Evolutionary conservation across 2,113 vertebrate genomes (phyloP).

Genomic region (Malurus melanocephalus): DNA sequence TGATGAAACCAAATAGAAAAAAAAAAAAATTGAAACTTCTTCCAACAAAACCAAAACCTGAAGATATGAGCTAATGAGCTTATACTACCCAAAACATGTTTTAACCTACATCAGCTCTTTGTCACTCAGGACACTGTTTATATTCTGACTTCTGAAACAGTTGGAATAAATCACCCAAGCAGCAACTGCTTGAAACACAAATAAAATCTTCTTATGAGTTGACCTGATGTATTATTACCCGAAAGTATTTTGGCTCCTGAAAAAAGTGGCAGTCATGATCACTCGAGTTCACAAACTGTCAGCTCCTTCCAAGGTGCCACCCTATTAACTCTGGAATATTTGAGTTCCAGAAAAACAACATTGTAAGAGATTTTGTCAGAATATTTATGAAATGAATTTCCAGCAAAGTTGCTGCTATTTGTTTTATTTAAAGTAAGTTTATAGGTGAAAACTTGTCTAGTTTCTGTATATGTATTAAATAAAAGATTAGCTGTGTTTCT

Average conservation of each 20-base stretch:
- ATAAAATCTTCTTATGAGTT: background rate
- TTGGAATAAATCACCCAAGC: background rate
- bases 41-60: background rate
- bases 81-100: background rate
- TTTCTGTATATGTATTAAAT: background rate
- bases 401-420: background rate
- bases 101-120: background rate
- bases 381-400: background rate
- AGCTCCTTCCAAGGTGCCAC: background rate
- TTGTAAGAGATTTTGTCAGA: background rate
- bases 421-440: background rate
- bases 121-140: background rate
- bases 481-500: background rate
- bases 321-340: background rate
- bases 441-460: constrained; percentile 1
- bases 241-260: background rate
- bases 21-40: background rate
- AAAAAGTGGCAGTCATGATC: background rate
- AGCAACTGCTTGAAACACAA: background rate
- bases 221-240: background rate
- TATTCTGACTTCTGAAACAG: background rate
- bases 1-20: background rate
- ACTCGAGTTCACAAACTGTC: background rate
- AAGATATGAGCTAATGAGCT: background rate
- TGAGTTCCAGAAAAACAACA: background rate